Evolutionary conservation across 2,797 vertebrate species (phyloP), one percentile per base, ranked within the genome.

Genomic region (Coccyzus lansbergi): DNA sequence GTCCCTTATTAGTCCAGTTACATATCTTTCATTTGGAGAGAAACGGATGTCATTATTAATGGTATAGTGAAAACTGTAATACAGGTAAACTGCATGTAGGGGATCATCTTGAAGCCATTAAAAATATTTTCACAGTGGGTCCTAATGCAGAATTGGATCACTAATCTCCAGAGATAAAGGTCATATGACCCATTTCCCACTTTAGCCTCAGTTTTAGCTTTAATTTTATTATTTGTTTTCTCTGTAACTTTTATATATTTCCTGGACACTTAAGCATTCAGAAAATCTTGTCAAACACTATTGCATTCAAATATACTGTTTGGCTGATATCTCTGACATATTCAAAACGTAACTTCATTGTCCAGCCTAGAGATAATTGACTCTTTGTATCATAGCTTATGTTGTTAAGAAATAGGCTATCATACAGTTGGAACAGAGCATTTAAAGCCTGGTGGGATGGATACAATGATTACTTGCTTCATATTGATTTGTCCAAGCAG

Each of bases 401-500:
- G 88, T 52, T 84, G 76, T 67, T 79, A 90, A 81, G 90, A 88
- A 97, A 92, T 58, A 79, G 58, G 10, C 34, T 70, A 33, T 77
- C 36, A 74, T 64, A 70, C 51, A 88, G 21, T 68, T 69, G 63
- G 26, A 92, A 94, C 78, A 77, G 15, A 83, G 52, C 74, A 90
- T 90, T 86, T 94, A 10, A 88, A 86, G 56, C 38, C 59, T 42
- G 49, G 62, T 31, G 69, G 76, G 88, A 96, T 77, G 58, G 65
- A 75, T 82, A 81, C 31, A 92, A 18, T 83, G 77, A 64, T 97
- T 93, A 76, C 67, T 92, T 92, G 56, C 40, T 96, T 93, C 14
- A 9, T 91, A 94, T 92, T 96, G 90, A 97, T 96, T 97, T 92
- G 79, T 95, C 46, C 74, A 96, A 96, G 80, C 44, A 95, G 71